These are phyloP conservation scores for Byasa hedistus DNA, from an alignment of 2,888 invertebrate genomes.

Conservation along the genomic window DNA sequence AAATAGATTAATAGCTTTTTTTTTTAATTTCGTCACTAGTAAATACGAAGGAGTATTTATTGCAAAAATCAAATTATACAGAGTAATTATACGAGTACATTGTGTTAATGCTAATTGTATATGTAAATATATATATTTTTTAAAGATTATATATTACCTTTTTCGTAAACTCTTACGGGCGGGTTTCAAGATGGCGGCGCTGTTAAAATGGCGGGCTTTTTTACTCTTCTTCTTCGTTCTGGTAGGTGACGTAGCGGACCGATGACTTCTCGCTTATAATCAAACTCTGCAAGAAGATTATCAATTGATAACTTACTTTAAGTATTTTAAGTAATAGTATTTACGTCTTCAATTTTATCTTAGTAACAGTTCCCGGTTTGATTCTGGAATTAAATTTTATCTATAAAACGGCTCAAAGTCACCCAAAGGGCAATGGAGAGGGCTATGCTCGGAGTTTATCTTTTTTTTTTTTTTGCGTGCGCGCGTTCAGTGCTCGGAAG, in stretches of 20 bases:
- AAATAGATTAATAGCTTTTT: slow-evolving; percentile 11
- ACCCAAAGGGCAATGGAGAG: too few species aligned
- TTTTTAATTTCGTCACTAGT: slow-evolving; percentile 10
- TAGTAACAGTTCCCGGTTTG: too few species aligned
- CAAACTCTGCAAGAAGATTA: slow-evolving; percentile 83
- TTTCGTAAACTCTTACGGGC: slow-evolving; percentile 34
- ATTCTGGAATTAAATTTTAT: too few species aligned
- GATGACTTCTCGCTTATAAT: slow-evolving; percentile 95
- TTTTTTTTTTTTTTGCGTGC: slow-evolving; percentile 46
- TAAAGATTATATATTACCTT: slow-evolving; percentile 28
- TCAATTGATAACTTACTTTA: too few species aligned
- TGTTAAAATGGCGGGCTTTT: slow-evolving; percentile 40
- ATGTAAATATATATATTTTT: slow-evolving; percentile 24
- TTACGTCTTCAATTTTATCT: too few species aligned
- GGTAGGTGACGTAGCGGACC: slow-evolving; percentile 96
- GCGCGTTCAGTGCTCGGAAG: slow-evolving; percentile 41
- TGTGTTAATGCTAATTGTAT: slow-evolving; percentile 14
- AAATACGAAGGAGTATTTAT: slow-evolving; percentile 36
- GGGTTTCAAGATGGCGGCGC: slow-evolving; percentile 53
- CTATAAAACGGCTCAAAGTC: too few species aligned
- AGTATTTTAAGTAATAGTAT: too few species aligned
- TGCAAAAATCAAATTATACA: slow-evolving; percentile 30
- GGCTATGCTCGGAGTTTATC: too few species aligned
- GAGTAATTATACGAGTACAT: slow-evolving; percentile 11
- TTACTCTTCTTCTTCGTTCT: slow-evolving; percentile 92